phyloP scores from a whole-genome alignment of 1,140 invertebrate species.

The Anagrus nilaparvatae region DNA sequence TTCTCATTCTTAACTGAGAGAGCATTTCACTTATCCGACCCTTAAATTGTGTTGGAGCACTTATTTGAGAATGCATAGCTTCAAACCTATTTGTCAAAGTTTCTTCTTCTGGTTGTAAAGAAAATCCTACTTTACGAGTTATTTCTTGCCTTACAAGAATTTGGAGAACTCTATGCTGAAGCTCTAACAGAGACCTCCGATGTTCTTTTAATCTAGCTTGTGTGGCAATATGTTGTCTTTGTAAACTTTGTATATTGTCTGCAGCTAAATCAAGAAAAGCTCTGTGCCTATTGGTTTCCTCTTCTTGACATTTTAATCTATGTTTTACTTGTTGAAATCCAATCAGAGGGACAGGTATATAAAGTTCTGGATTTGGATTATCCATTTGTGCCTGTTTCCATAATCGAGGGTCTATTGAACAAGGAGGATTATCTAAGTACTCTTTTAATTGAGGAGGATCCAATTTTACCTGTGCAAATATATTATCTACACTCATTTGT shows the following conservation, averaged over 20 bases:
- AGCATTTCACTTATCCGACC: constrained; percentile 83
- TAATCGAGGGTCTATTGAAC: constrained; percentile 66
- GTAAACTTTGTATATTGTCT: constrained; percentile 63
- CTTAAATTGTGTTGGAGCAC: constrained; percentile 86
- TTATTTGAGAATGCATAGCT: constrained; percentile 73
- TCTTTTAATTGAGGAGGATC: constrained; percentile 70
- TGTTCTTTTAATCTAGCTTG: constrained; percentile 64
- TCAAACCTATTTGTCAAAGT: constrained; percentile 72
- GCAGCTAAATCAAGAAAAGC: constrained; percentile 65
- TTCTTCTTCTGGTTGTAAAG: constrained; percentile 83
- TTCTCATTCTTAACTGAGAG: constrained; percentile 75
- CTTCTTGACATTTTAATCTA: constrained; percentile 70
- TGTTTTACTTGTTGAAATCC: constrained; percentile 79
- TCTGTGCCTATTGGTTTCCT: constrained; percentile 69
- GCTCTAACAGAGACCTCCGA: constrained; percentile 60
- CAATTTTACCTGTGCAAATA: constrained; percentile 53
- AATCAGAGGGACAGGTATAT: constrained; percentile 86
- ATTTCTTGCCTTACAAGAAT: constrained; percentile 81
- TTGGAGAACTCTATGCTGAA: constrained; percentile 68
- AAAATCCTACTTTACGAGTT: constrained; percentile 71
- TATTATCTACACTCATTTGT: constrained; percentile 53
- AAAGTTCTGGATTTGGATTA: constrained; percentile 81
- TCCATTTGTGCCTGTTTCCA: constrained; percentile 88
- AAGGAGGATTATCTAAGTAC: constrained; percentile 81
- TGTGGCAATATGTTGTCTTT: constrained; percentile 59